Base-by-base conservation (phyloP, 2,888 invertebrate genomes). In the Eupithecia dodoneata region DNA sequence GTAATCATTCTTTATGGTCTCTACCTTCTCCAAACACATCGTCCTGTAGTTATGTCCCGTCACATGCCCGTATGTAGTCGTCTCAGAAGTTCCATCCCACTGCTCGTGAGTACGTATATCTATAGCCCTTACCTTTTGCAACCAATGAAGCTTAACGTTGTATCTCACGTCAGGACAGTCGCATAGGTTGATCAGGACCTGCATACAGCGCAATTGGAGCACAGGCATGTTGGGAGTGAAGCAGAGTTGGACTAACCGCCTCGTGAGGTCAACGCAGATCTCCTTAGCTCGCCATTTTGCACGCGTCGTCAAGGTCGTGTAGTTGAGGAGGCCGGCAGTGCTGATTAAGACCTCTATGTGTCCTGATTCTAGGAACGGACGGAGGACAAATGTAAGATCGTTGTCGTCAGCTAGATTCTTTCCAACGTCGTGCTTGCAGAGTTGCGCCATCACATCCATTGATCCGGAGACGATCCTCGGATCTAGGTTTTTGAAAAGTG, bases 201-300 rank as follows among this genome's bases (percentile, higher is more conserved):
- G 93, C 87, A 95, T 88, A 3, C 87, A 83, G 18, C 88, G 79
- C 5, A 92, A 47, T 75, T 94, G 94, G 2, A 95, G 75, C 9
- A 89, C n/a, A 0, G 94, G 93, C 3, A 84, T 86, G 76, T 88
- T 91, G 0, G 88, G 87, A 1, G 81, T 76, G 3, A 85, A 79
- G 67, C 89, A 89, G 4, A 94, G 83, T 0, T 78, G 49, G 0
- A 93, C 88, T 3, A 95, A 82, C 2, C 84, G 84, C 55, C 85
- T 89, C 0, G 91, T 90, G 3, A 94, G 76, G 1, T 90, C 89
- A 9, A 76, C 78, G 63, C 86, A 84, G 42, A 82, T 85, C 78
- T 94, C 93, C 71, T 92, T 94, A 0, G 91, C 91, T 0, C 94
- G 90, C 94, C 94, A 94, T 83, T 94, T 92, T 0, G 94, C 92